Evolutionary conservation across 2,113 vertebrate species (phyloP), one percentile per base, ranked within the genome.

Genomic region (Oophaga pumilio): DNA sequence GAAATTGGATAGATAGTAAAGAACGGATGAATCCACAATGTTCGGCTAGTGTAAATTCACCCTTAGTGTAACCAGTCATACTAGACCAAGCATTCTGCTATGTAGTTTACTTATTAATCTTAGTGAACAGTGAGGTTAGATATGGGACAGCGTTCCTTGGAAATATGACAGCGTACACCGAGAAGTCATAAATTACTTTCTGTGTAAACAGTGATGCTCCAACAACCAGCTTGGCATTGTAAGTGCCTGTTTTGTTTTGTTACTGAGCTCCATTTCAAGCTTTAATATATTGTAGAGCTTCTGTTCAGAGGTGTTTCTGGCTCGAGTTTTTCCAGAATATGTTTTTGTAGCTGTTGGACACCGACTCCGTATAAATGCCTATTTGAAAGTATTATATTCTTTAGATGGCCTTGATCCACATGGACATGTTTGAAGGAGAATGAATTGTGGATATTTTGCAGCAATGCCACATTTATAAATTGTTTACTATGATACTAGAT

Each of bases 131-230:
- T 18, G 7, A 73, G 28, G 18, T 43, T 14, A 71, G 68, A 71
- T 71, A 33, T 33, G 14, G 33, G 69, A 49, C 69, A 73, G 69
- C 43, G 69, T 73, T 73, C 69, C 69, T 73, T 73, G 69, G 33
- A 43, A 18, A 73, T 49, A 43, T 73, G 69, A 43, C 28, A 73
- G 8, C 15, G 20, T 9, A 18, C 17, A 18, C 28, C 4, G 2
- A 71, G 13, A 33, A 73, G 69, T 73, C 8, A 73, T 33, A 18
- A 73, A 18, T 43, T 17, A 73, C 69, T 18, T 73, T 73, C 2
- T 43, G 33, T 18, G 28, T 73, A 43, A 73, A 73, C 33, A 73
- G 15, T 43, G 69, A 73, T 43, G 69, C 33, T 33, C 68, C 68
- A 71, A 71, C 28, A 33, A 71, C 68, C 28, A 71, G 28, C 28